Percentiles rank a stretch among this genome's conserved stretches.
Conservation (phyloP, 2,797 vertebrate genomes). For the Syndactyla subalaris region DNA sequence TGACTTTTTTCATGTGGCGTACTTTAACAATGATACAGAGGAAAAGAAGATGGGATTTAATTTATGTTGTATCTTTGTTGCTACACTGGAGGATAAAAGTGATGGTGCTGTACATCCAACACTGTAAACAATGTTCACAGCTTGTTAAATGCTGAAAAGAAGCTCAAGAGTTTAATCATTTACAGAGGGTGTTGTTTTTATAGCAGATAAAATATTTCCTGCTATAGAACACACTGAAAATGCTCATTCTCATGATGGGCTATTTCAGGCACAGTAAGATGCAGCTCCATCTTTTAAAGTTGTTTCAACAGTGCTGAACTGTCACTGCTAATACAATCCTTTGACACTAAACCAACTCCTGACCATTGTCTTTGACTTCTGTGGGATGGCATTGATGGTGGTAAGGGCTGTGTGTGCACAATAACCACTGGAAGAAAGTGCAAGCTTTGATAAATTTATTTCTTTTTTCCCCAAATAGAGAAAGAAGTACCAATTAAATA, state of each 20-base stretch:
- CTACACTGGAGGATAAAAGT: background rate
- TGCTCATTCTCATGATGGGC: background rate
- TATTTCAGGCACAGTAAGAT: background rate
- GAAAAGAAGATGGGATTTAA: background rate
- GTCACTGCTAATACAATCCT: background rate
- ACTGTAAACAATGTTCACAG: background rate
- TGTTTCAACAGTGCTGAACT: background rate
- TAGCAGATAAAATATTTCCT: constrained; percentile 9
- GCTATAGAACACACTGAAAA: background rate
- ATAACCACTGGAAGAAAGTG: background rate
- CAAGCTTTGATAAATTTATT: background rate
- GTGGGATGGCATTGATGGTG: background rate
- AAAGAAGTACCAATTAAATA: background rate
- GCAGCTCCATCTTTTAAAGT: background rate
- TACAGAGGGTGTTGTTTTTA: background rate
- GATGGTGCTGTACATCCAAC: background rate
- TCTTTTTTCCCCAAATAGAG: too few species aligned
- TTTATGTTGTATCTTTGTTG: background rate
- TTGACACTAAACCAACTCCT: background rate
- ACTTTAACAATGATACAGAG: background rate
- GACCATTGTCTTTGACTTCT: background rate
- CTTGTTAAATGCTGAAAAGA: constrained; percentile 18
- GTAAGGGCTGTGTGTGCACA: too few species aligned
- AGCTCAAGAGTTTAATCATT: background rate
- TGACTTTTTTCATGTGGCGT: accelerated